Percentiles rank a stretch among this genome's conserved stretches.
phyloP scores from a whole-genome alignment of 2,113 vertebrate genomes.

The Ctenomys sociabilis region DNA sequence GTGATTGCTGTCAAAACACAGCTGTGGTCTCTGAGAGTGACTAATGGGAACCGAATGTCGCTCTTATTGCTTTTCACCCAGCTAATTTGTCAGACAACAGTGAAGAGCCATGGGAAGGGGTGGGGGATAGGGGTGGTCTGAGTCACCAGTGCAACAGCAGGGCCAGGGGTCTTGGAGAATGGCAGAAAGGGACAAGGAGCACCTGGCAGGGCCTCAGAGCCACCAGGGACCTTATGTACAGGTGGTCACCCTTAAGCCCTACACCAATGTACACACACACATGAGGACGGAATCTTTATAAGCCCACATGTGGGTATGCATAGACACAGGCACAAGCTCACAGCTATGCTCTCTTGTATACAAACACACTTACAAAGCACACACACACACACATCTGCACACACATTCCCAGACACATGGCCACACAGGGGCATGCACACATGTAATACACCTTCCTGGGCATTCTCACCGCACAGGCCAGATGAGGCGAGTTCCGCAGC shows the following conservation, averaged over 20 bases:
- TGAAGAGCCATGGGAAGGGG: background rate
- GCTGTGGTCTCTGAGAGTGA: background rate
- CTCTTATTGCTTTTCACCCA: background rate
- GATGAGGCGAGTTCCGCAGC: rapidly evolving
- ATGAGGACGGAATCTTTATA: rapidly evolving
- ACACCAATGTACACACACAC: rapidly evolving
- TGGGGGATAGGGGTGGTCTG: background rate
- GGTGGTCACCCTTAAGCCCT: background rate
- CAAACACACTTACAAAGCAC: background rate
- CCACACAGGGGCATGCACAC: background rate
- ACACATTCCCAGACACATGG: background rate
- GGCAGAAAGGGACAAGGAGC: background rate
- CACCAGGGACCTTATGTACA: rapidly evolving
- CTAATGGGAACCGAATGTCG: conserved; percentile 21
- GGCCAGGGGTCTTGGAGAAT: background rate
- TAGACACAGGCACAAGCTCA: background rate
- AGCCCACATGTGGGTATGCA: no score
- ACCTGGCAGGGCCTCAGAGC: background rate
- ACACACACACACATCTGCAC: background rate
- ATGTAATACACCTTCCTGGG: no score
- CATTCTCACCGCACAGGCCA: background rate
- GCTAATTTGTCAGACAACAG: conserved; percentile 48
- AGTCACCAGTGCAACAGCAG: background rate
- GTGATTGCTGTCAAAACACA: conserved; percentile 56
- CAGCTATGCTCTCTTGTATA: background rate